Percentiles rank a stretch among this genome's conserved stretches.
These are phyloP conservation scores for Diaphora mendica DNA, from an alignment of 2,888 invertebrate species.

Conservation along the genomic window DNA sequence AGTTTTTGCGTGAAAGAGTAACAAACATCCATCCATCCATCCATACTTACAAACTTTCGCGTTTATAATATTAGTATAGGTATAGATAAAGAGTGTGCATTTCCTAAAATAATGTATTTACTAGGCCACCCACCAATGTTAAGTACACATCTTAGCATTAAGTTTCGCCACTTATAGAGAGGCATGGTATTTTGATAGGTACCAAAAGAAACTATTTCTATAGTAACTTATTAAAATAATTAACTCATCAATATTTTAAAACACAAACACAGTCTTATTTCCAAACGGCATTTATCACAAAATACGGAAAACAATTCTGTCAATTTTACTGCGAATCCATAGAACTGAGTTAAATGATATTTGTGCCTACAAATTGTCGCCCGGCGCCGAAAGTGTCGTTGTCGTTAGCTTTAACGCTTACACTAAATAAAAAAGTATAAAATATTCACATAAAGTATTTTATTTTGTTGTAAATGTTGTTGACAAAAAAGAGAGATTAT, in stretches of 20 bases:
- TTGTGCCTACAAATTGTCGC: background rate
- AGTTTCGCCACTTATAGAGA: too few relatives aligned
- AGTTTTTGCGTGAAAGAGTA: too few relatives aligned
- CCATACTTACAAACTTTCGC: too few relatives aligned
- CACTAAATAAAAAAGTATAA: background rate
- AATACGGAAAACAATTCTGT: background rate
- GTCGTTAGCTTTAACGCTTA: background rate
- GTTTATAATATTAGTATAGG: too few relatives aligned
- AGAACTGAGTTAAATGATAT: background rate
- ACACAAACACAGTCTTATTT: background rate
- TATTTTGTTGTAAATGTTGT: background rate
- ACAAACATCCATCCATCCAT: too few relatives aligned
- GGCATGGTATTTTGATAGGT: too few relatives aligned
- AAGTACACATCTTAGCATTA: too few relatives aligned
- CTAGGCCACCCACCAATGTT: background rate
- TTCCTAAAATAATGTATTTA: background rate
- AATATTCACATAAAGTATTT: background rate
- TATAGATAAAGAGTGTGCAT: background rate
- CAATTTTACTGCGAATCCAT: background rate
- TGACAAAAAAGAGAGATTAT: too few relatives aligned
- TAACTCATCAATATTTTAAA: background rate
- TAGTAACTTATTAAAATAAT: background rate
- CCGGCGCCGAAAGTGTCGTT: background rate
- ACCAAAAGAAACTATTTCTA: background rate
- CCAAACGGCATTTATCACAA: background rate